Base-by-base conservation (phyloP, 2,113 vertebrate species). In the Sisor rabdophorus region DNA sequence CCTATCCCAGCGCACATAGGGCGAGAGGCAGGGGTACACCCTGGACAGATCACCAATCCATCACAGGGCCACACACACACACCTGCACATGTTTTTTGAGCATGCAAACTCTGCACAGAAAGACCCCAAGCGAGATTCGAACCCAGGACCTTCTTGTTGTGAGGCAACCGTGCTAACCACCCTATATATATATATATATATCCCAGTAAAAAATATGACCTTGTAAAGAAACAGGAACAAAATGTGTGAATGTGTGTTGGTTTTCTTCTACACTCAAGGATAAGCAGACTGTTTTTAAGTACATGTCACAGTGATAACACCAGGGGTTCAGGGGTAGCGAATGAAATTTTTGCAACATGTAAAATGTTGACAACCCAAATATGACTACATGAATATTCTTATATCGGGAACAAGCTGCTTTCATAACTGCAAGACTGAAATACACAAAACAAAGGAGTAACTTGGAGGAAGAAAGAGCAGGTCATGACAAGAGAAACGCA, bases 181-280 rank as follows among this genome's bases (percentile, higher is more conserved):
- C n/a, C n/a, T n/a, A n/a, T n/a, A n/a, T n/a, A n/a, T n/a, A n/a
- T n/a, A n/a, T n/a, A n/a, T n/a, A n/a, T n/a, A n/a, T n/a, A n/a
- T n/a, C n/a, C n/a, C n/a, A n/a, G n/a, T n/a, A n/a, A 56, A 13
- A 58, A 22, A 19, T 6, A 59, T 15, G 20, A 10, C 60, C 60
- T 53, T 64, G 56, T 8, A 44, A 65, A 75, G 19, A 30, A 55
- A 55, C n/a, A 2, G 32, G 22, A 47, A 28, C n/a, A n/a, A n/a
- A n/a, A n/a, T n/a, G n/a, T n/a, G n/a, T n/a, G n/a, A 76, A 47
- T 47, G 32, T 47, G 11, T 26, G 11, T 26, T 36, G 28, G 48
- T 32, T 65, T 76, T 16, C 36, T 28, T 56, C 30, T 15, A n/a
- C n/a, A 76, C 63, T 53, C 36, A 58, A 68, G 53, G 74, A 55